Evolutionary conservation across 2,113 vertebrate genomes (phyloP).

Genomic region (Amphilophus citrinellus): DNA sequence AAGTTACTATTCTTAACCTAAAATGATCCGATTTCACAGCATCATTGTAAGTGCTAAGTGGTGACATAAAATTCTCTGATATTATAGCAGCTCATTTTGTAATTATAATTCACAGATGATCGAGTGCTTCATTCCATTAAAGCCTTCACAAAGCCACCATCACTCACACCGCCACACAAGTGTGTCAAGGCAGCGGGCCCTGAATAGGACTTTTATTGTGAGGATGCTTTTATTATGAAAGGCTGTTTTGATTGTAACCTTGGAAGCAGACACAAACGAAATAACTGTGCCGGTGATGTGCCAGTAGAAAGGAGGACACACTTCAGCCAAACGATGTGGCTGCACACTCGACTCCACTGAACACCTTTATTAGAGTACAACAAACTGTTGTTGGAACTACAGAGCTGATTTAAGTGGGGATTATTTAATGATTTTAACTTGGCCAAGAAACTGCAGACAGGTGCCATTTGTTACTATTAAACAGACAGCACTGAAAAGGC

Average conservation of each 20-base stretch:
- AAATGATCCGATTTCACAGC: neutral
- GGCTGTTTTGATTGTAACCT: constrained; percentile 63
- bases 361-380: constrained; percentile 11
- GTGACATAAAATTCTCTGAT: neutral
- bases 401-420: constrained; percentile 25
- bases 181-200: constrained; percentile 16
- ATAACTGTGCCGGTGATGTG: constrained; percentile 23
- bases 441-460: constrained; percentile 15
- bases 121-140: constrained; percentile 14
- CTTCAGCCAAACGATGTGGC: constrained; percentile 32
- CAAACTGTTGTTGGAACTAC: constrained; percentile 8
- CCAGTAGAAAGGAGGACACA: constrained; percentile 35
- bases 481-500: constrained; percentile 2
- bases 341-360: constrained; percentile 6
- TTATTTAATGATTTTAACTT: constrained; percentile 43
- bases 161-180: neutral
- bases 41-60: neutral
- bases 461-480: constrained; percentile 32
- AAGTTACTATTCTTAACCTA: neutral
- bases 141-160: constrained; percentile 11
- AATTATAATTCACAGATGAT: constrained; percentile 21
- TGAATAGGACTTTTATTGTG: constrained; percentile 26
- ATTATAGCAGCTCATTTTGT: constrained; percentile 24
- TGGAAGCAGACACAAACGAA: constrained; percentile 53
- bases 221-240: constrained; percentile 51